Conservation (phyloP, 2,113 vertebrate genomes). For the Anseranas semipalmata region DNA sequence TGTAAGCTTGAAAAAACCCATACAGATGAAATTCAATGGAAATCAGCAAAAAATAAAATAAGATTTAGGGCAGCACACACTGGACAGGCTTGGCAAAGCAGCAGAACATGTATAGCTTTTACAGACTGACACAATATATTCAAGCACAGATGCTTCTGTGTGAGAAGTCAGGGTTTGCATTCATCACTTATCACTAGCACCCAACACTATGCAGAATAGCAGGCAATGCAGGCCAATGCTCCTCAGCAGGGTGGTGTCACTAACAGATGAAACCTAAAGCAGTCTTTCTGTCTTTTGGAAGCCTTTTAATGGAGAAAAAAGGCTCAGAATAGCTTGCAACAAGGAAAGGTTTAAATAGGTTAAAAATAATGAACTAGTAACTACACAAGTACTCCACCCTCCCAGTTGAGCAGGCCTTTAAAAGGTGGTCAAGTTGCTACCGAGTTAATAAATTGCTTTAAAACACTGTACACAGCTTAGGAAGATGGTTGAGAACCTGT, state of each 20-base stretch:
- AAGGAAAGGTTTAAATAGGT: slow-evolving; percentile 20
- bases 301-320: background rate
- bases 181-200: background rate
- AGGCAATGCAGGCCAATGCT: background rate
- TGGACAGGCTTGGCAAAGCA: background rate
- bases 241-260: background rate
- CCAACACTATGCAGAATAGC: accelerated
- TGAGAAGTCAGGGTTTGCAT: background rate
- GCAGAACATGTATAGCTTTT: background rate
- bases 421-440: background rate
- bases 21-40: accelerated
- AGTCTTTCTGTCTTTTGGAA: background rate
- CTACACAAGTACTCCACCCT: background rate
- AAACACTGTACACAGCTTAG: background rate
- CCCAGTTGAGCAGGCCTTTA: background rate
- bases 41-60: background rate
- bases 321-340: background rate
- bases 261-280: background rate
- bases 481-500: background rate
- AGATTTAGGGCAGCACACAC: background rate
- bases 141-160: background rate
- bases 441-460: slow-evolving; percentile 4
- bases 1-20: background rate
- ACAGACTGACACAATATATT: background rate
- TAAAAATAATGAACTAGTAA: background rate